phyloP scores from a whole-genome alignment of 2,888 invertebrate species.

The Chalcosyrphus nemorum region DNA sequence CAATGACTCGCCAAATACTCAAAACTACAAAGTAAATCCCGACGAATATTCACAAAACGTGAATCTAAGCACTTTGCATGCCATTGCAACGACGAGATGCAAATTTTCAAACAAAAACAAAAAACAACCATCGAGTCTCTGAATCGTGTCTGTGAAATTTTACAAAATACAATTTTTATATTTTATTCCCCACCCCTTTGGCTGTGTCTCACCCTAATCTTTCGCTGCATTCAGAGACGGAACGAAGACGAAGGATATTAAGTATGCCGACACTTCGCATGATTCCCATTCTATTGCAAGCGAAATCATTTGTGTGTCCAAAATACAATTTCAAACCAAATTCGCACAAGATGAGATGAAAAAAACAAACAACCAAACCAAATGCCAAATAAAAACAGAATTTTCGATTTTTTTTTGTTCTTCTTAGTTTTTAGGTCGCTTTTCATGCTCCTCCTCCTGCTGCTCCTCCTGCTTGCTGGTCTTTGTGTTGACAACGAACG shows the following conservation, averaged over 20 bases:
- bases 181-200: conserved; percentile 29
- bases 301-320: conserved; percentile 4
- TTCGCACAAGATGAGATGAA: conserved; percentile 26
- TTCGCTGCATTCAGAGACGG: too few species aligned
- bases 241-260: conserved; percentile 6
- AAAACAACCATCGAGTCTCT: background rate
- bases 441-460: conserved; percentile 41
- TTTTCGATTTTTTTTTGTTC: conserved; percentile 35
- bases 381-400: conserved; percentile 48
- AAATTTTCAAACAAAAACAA: too few species aligned
- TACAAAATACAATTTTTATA: conserved; percentile 3
- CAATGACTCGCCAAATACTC: conserved; percentile 35
- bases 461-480: background rate
- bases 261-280: conserved; percentile 50
- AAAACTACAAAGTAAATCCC: conserved; percentile 31
- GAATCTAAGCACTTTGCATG: conserved; percentile 53
- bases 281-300: conserved; percentile 34
- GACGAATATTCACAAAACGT: conserved; percentile 25
- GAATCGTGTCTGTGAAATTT: background rate
- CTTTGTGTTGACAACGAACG: conserved; percentile 58
- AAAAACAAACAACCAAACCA: conserved; percentile 23
- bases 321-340: conserved; percentile 59
- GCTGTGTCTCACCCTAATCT: too few species aligned
- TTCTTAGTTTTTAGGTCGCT: conserved; percentile 57
- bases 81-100: conserved; percentile 38